Evolutionary conservation across 2,888 invertebrate species (phyloP), one percentile per base, ranked within the genome.

Genomic region (Muscina levida): DNA sequence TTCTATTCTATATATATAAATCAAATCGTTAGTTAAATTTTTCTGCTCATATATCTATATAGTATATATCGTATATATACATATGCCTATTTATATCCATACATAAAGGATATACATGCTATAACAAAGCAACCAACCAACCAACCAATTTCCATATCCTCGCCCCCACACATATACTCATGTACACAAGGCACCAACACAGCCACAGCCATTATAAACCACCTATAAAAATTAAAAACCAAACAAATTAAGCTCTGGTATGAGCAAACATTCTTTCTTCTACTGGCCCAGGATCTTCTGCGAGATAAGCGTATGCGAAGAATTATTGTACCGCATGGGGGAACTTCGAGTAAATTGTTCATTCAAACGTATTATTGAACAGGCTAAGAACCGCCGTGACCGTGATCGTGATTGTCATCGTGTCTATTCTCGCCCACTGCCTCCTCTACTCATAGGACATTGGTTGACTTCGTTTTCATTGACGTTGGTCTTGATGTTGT

Each of bases 401-500:
- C 17, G 13, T 13, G 51, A 51, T 19, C 17, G 10, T 2, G 22
- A 51, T 10, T 57, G 31, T 57, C 17, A 31, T 56, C 26, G 8
- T n/a, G 56, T n/a, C n/a, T n/a, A n/a, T n/a, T n/a, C n/a, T n/a
- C n/a, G n/a, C n/a, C n/a, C n/a, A n/a, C n/a, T n/a, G n/a, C n/a
- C n/a, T n/a, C n/a, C n/a, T n/a, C n/a, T 24, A 10, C 6, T n/a
- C 46, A 46, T 17, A 48, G 6, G 48, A 48, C 15, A 15, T 48
- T 48, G n/a, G n/a, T n/a, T n/a, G 48, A 15, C 31, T 22, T 62
- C 1, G 26, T 65, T n/a, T n/a, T n/a, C n/a, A 44, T 8, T 44
- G n/a, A 44, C n/a, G 48, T 48, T 66, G 5, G 24, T 44, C 11
- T 44, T 24, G 56, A 26, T 31, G 53, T 24, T 76, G 57, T 66